Evolutionary conservation across 1,140 invertebrate genomes (phyloP), one percentile per base, ranked within the genome.

Genomic region (Bombus sylvicola): DNA sequence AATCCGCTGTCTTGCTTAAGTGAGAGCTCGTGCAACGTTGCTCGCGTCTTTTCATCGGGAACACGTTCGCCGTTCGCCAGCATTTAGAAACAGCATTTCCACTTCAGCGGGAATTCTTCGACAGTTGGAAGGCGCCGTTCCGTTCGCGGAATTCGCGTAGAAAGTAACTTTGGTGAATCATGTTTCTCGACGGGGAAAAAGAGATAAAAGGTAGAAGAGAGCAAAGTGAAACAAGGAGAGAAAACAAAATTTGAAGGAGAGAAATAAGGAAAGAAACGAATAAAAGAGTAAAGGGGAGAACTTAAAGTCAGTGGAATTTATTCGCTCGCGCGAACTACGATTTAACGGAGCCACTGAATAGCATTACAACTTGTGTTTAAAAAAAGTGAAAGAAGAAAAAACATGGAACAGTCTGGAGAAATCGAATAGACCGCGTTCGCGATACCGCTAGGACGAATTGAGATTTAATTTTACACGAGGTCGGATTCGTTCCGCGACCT

Each of bases 401-500:
- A 75, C 47, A 53, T 31, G 12, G 37, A 25, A 59, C 22, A 57
- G 69, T 6, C 18, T 43, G 2, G 62, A 43, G 59, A 43, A 62
- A 73, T 73, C 68, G 76, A 85, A 68, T 64, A 37, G 68, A 73
- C 43, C 3, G 18, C 18, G 25, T 77, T 39, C 37, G 59, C n/a
- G 47, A 39, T 31, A 78, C 28, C 22, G 74, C 34, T 31, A 76
- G 18, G 43, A 57, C 78, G 57, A 64, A 85, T 62, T 57, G 74
- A 87, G 79, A 89, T 87, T 89, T 84, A 87, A 90, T 89, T 89
- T 89, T 74, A 71, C 69, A 68, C 64, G 64, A 89, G 69, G 53
- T 25, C 64, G 43, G 72, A 79, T 84, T 62, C 74, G 74, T 75
- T 53, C 74, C 75, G 80, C 66, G 66, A 72, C 66, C 75, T 85